Base-by-base conservation (phyloP, 2,888 invertebrate genomes). In the Ceriagrion tenellum region DNA sequence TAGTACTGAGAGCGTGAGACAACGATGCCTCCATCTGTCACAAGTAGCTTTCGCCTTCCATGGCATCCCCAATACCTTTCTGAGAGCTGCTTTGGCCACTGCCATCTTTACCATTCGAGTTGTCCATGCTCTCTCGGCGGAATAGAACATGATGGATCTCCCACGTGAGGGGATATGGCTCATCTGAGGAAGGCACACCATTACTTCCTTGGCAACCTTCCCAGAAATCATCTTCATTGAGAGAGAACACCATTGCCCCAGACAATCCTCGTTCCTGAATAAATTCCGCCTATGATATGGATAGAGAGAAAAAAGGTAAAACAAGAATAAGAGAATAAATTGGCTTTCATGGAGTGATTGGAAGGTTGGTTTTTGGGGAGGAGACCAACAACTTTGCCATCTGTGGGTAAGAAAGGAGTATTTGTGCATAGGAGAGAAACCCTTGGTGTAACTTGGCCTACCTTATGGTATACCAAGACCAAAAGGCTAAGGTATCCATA, bases 191-290 rank as follows among this genome's bases (percentile, higher is more conserved):
- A 96, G 98, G 98, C 35, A 97, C 96, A 10, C 98, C 98, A 95
- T 97, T 97, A 18, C 47, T 63, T 0, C 93, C 93, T 74, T 69
- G 93, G 69, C 93, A 93, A 47, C 93, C 93, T 93, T 93, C 93
- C 93, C 69, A 91, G 96, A 97, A 98, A 97, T 99, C 99, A 96
- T 99, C 99, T 2, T 98, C 97, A 96, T 99, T 99, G 55, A 99
- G 97, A 20, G 98, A 98, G 97, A 98, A 98, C 95, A 99, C 97
- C 99, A 99, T 99, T 12, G 98, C 98, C 63, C 99, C 99, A 93
- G 98, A 98, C 96, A 98, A 97, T 69, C 97, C 97, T 95, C 97
- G 97, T 16, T 97, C 97, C 96, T 97, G 97, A 0, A 98, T 97
- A 96, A 97, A 98, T 95, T 97, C 97, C 0, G 98, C 97, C 97